These are phyloP conservation scores for Chrysolina oricalcia DNA, from an alignment of 2,888 invertebrate genomes.

Conservation along the genomic window DNA sequence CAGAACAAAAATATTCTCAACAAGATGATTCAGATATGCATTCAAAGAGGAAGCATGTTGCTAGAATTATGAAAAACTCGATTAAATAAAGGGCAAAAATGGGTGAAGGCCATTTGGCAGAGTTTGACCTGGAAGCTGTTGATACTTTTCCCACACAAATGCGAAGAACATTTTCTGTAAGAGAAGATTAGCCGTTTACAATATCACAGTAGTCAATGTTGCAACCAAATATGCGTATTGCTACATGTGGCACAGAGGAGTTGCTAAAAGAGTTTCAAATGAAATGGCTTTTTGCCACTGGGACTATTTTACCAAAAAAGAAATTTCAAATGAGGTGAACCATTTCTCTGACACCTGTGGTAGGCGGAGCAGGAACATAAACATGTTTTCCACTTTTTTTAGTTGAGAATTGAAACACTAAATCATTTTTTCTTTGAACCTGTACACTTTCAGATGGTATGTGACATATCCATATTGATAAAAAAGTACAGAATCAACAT, in stretches of 20 bases:
- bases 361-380: too few species aligned
- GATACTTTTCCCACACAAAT: neutral
- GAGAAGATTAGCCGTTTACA: too few species aligned
- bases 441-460: constrained; percentile 26
- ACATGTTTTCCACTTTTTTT: neutral
- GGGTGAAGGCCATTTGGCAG: too few species aligned
- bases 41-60: too few species aligned
- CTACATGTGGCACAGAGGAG: neutral
- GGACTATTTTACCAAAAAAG: neutral
- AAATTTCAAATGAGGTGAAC: too few species aligned
- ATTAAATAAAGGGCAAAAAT: neutral
- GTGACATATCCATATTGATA: constrained; percentile 20
- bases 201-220: too few species aligned
- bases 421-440: constrained; percentile 14
- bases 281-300: neutral
- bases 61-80: too few species aligned
- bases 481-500: constrained; percentile 1
- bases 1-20: too few species aligned
- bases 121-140: constrained; percentile 6
- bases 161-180: constrained; percentile 1
- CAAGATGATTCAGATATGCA: too few species aligned
- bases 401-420: constrained; percentile 17
- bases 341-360: too few species aligned
- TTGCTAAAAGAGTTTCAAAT: neutral
- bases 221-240: constrained; percentile 1